Percentiles rank a stretch among this genome's conserved stretches.
Conservation (phyloP, 2,797 vertebrate genomes). For the Xenops minutus region DNA sequence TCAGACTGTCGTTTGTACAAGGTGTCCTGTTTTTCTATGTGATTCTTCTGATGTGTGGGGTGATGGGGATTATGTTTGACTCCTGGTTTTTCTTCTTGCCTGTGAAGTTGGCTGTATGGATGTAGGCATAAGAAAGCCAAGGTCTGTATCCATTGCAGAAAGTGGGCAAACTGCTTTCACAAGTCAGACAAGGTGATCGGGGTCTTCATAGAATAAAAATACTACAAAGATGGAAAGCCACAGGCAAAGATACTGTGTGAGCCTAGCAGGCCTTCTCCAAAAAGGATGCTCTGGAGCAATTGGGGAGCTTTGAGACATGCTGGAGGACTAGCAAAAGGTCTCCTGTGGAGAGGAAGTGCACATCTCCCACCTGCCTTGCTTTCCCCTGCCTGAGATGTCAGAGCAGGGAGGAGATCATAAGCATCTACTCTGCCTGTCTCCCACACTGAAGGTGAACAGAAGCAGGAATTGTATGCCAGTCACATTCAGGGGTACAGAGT, state of each 20-base stretch:
- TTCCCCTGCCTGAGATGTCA: background rate
- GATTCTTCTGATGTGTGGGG: background rate
- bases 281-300: background rate
- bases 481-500: background rate
- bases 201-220: background rate
- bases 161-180: background rate
- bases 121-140: background rate
- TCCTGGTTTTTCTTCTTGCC: background rate
- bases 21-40: fast-evolving
- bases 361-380: background rate
- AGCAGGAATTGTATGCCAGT: background rate
- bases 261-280: background rate
- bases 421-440: background rate
- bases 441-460: background rate
- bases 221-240: background rate
- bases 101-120: background rate
- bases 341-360: background rate
- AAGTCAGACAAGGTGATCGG: background rate
- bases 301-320: background rate
- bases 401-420: background rate
- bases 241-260: background rate
- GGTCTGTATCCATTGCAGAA: background rate
- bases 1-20: background rate
- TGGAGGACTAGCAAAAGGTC: background rate
- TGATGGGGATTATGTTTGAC: background rate